A percentile compares a stretch with the other conserved stretches of the same genome.
Evolutionary conservation across 2,113 vertebrate genomes (phyloP).

Genomic region (Panthera leo): DNA sequence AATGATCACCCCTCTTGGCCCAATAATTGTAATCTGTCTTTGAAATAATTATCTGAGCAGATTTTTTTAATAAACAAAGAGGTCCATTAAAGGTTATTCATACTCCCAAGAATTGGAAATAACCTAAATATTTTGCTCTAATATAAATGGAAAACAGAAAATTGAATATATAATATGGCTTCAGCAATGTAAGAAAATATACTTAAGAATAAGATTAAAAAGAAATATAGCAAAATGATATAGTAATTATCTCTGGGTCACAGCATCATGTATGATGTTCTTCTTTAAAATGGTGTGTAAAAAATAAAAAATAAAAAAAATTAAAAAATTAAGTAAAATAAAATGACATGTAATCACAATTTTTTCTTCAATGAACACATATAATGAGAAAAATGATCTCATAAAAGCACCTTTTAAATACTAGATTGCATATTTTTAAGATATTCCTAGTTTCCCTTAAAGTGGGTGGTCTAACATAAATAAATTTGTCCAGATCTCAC

Average conservation of each 20-base stretch:
- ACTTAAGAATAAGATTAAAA: neutral
- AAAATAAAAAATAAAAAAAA: too few species aligned
- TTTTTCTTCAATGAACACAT: neutral
- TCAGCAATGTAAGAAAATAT: slow-evolving; percentile 19
- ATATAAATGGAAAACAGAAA: slow-evolving; percentile 8
- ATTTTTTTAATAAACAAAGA: neutral
- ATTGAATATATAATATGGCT: neutral
- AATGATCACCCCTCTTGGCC: neutral
- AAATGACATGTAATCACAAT: neutral
- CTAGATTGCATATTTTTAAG: neutral
- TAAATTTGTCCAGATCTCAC: neutral
- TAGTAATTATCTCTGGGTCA: neutral
- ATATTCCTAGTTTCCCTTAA: neutral
- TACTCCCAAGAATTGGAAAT: slow-evolving; percentile 12
- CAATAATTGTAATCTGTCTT: neutral
- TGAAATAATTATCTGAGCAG: neutral
- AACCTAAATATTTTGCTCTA: neutral
- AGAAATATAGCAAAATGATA: neutral
- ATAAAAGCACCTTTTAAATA: slow-evolving; percentile 19
- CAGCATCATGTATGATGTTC: neutral
- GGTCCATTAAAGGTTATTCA: neutral
- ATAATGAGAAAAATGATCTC: slow-evolving; percentile 37
- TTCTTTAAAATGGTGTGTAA: slow-evolving; percentile 30
- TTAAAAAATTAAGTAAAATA: neutral
- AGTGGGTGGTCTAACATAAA: neutral